These are phyloP conservation scores for Drosophila jambulina DNA, from an alignment of 1,140 invertebrate species.

Conservation along the genomic window DNA sequence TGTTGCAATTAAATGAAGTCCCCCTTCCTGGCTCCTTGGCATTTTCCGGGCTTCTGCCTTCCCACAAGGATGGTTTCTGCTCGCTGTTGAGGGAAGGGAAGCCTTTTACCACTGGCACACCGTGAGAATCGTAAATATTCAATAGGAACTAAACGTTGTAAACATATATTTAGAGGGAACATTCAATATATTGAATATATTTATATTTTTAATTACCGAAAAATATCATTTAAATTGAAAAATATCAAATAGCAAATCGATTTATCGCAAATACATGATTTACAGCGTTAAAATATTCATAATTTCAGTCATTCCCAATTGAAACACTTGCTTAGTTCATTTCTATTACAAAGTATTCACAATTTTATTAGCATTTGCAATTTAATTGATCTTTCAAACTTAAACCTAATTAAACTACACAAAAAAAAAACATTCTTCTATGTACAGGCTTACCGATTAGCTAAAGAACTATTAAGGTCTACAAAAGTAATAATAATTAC, in stretches of 20 bases:
- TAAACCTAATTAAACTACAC: conserved; percentile 14
- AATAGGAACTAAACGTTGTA: background rate
- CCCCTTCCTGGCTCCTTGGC: background rate
- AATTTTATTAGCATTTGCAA: conserved; percentile 15
- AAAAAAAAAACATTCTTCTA: conserved; percentile 23
- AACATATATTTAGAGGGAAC: too few relatives aligned
- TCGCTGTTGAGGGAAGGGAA: background rate
- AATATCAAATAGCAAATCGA: too few relatives aligned
- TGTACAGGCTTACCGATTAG: conserved; percentile 28
- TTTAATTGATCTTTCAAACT: background rate
- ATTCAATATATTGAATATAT: too few relatives aligned
- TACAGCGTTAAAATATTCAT: too few relatives aligned
- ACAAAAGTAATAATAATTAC: background rate
- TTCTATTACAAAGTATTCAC: conserved; percentile 16
- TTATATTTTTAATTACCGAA: too few relatives aligned
- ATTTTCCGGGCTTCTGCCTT: background rate
- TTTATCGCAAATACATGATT: too few relatives aligned
- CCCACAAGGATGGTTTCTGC: background rate
- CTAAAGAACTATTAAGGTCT: conserved; percentile 28
- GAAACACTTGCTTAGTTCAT: background rate
- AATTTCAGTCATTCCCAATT: background rate
- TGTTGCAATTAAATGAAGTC: conserved; percentile 38
- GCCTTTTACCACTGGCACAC: background rate
- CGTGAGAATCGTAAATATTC: conserved; percentile 12
- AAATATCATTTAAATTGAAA: too few relatives aligned